Conservation (phyloP, 2,888 invertebrate species). For the Arge pagana region DNA sequence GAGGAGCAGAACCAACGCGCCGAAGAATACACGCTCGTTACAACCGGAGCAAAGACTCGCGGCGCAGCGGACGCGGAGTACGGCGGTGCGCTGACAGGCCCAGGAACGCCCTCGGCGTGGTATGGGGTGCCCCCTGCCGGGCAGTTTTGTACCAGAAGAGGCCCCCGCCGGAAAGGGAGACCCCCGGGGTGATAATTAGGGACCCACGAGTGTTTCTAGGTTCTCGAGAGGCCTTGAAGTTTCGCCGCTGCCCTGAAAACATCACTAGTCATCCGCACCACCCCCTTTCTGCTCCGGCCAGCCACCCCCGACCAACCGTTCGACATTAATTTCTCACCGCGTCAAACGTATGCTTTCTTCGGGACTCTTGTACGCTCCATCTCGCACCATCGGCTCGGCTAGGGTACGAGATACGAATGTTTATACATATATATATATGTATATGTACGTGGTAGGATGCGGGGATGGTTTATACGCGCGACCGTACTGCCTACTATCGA, state of each 20-base stretch:
- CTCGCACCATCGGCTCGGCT: no score
- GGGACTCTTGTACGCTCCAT: slow-evolving; percentile 29
- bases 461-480: no score
- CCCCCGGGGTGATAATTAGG: slow-evolving; percentile 58
- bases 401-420: no score
- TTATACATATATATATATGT: no score
- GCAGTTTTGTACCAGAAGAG: slow-evolving; percentile 55
- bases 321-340: slow-evolving; percentile 40
- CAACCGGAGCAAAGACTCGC: slow-evolving; percentile 17
- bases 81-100: slow-evolving; percentile 22
- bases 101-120: slow-evolving; percentile 22
- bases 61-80: slow-evolving; percentile 22
- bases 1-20: no score
- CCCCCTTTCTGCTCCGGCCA: slow-evolving; percentile 25
- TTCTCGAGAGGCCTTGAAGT: slow-evolving; percentile 55
- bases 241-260: slow-evolving; percentile 49
- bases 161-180: slow-evolving; percentile 52
- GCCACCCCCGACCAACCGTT: slow-evolving; percentile 5
- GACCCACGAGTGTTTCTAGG: slow-evolving; percentile 57
- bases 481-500: no score
- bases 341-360: slow-evolving; percentile 40
- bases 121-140: slow-evolving; percentile 47
- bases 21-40: slow-evolving; percentile 8
- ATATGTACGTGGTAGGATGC: no score
- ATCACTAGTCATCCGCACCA: slow-evolving; percentile 44